Conservation (phyloP, 2,888 invertebrate genomes). For the Prosapia bicincta region DNA sequence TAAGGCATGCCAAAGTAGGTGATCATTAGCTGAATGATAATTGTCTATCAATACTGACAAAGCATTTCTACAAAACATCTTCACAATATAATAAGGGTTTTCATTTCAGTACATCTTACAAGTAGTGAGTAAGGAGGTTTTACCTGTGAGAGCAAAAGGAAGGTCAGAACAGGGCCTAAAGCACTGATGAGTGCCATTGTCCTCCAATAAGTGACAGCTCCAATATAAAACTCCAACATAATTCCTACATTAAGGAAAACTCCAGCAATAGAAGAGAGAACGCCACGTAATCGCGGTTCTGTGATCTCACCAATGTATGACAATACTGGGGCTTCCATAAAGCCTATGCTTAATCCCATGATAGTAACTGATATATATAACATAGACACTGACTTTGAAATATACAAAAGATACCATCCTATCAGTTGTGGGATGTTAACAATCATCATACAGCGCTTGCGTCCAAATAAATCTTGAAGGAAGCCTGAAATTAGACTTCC, state of each 20-base stretch:
- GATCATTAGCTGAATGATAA: too few species aligned
- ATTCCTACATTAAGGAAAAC: conserved; percentile 71
- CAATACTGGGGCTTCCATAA: conserved; percentile 75
- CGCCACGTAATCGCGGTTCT: conserved; percentile 71
- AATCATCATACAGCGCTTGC: conserved; percentile 69
- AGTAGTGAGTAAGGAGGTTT: background rate
- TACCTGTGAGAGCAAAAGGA: conserved; percentile 62
- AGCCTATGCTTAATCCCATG: conserved; percentile 71
- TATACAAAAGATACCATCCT: conserved; percentile 71
- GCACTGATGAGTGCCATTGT: conserved; percentile 59
- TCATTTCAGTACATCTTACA: too few species aligned
- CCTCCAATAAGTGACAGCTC: conserved; percentile 66
- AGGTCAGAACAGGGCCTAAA: conserved; percentile 49
- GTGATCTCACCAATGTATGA: conserved; percentile 84
- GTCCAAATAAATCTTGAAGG: conserved; percentile 65
- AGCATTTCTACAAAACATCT: too few species aligned
- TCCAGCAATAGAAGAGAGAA: conserved; percentile 53
- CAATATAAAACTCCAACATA: conserved; percentile 69
- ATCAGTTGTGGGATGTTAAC: conserved; percentile 68
- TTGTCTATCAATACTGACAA: too few species aligned
- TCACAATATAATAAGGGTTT: too few species aligned
- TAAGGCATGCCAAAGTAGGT: too few species aligned
- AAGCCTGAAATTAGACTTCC: conserved; percentile 72
- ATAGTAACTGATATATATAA: conserved; percentile 66
- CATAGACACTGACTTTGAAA: conserved; percentile 56